phyloP scores from a whole-genome alignment of 2,797 vertebrate genomes.

The Ptychobarbus kaznakovi region DNA sequence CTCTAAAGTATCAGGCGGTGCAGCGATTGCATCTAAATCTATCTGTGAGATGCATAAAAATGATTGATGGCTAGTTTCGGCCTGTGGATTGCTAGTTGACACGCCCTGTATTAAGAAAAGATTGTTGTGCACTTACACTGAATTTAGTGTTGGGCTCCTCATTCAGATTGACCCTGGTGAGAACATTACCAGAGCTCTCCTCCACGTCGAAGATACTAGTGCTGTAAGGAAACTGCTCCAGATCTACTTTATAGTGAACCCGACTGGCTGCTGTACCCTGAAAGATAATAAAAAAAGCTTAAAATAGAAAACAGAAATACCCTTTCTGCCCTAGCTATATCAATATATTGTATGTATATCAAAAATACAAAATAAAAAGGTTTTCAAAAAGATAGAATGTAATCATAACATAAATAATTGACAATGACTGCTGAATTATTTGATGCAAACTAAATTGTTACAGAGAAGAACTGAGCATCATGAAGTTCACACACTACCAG shows the following conservation, averaged over 20 bases:
- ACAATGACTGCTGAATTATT: background rate
- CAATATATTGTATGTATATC: background rate
- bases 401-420: background rate
- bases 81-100: background rate
- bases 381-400: background rate
- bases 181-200: slow-evolving; percentile 83
- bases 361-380: background rate
- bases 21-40: background rate
- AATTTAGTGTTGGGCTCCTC: slow-evolving; percentile 94
- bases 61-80: background rate
- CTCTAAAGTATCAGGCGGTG: background rate
- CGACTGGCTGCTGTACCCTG: slow-evolving; percentile 88
- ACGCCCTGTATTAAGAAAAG: background rate
- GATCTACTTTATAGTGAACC: slow-evolving; percentile 89
- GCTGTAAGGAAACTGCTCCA: slow-evolving; percentile 85
- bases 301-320: background rate
- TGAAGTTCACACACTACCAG: background rate
- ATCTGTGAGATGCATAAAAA: background rate
- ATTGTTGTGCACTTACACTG: slow-evolving; percentile 77
- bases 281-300: background rate
- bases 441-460: background rate
- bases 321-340: background rate
- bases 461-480: background rate
- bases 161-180: slow-evolving; percentile 95
- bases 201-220: slow-evolving; percentile 94